Percentiles rank a stretch among this genome's conserved stretches.
These are phyloP conservation scores for Spilarctia lutea DNA, from an alignment of 2,888 invertebrate genomes.

Conservation along the genomic window DNA sequence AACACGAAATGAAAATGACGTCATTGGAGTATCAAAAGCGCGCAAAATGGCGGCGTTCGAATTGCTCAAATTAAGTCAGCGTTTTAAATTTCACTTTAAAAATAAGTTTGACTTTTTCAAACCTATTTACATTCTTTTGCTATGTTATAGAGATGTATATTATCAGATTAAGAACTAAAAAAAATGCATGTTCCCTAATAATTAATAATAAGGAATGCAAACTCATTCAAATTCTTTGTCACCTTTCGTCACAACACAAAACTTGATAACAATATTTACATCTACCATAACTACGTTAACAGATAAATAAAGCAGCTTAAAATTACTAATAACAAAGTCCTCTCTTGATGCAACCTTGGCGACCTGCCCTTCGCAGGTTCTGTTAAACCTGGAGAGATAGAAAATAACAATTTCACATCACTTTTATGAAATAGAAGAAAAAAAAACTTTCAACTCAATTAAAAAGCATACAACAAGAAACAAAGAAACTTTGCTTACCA, in stretches of 20 bases:
- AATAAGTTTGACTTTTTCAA: no score
- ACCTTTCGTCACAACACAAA: constrained; percentile 48
- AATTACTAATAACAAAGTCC: constrained; percentile 61
- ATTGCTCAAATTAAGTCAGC: no score
- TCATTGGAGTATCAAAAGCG: no score
- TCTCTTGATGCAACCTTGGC: constrained; percentile 55
- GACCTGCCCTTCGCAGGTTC: constrained; percentile 77
- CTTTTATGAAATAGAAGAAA: not conserved
- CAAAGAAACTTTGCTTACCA: no score
- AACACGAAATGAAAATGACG: no score
- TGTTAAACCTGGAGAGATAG: constrained; percentile 71
- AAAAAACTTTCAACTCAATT: not conserved
- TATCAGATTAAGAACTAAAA: no score
- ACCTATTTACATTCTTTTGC: no score
- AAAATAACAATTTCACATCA: not conserved
- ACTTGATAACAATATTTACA: constrained; percentile 50
- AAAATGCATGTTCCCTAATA: no score
- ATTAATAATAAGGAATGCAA: no score
- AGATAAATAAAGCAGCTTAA: constrained; percentile 66
- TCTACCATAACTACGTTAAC: constrained; percentile 69
- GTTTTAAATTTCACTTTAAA: no score
- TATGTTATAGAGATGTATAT: no score
- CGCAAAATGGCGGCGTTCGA: no score
- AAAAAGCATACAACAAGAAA: not conserved
- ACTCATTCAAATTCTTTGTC: not conserved